Evolutionary conservation across 64 coral and sea anemone species (phyloP), one percentile per base, ranked within the genome.

Genomic region (Montipora sp.): DNA sequence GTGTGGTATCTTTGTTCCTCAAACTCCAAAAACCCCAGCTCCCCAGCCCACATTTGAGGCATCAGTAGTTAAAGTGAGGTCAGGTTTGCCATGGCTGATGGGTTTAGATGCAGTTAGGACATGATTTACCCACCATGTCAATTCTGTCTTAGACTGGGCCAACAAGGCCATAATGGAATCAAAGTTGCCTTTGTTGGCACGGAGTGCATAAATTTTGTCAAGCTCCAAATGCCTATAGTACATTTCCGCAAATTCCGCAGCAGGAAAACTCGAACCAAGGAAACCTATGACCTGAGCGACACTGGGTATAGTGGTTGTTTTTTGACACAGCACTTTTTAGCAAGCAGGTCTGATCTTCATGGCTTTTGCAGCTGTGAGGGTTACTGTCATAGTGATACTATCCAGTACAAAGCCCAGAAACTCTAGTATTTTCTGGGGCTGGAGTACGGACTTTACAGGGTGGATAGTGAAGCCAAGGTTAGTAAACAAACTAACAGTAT

Each of bases 11-110:
- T 19, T 19, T 57, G 77, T 81, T 60, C 78, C 60, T 86, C 74
- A 19, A 75, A 78, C 67, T 73, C 78, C 66, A 91, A 67, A 48
- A 66, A 18, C 16, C 67, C 66, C 75, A 78, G 90, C 79, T 53
- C 69, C 90, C 68, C 49, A 91, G 44, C 90, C 90, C 53, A 65
- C 44, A 63, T 75, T 76, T 45, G 80, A 78, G 47, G 80, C 51
- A n/a, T 83, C 79, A 74, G 90, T 73, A 36, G 70, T 83, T 23
- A 91, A 36, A 14, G 50, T 91, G 20, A 83, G 20, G 80, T 91
- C 79, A 83, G 67, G 63, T 63, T 91, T 82, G 53, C 75, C 73
- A 61, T 65, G 45, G 74, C 24, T 47, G 45, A 92, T 92, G 27
- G 79, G 20, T 51, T 84, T 74, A 51, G 47, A 76, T 16, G 80